These are phyloP conservation scores for Pocillopora meandrina DNA, from an alignment of 92 coral and sea anemone genomes.

Conservation along the genomic window DNA sequence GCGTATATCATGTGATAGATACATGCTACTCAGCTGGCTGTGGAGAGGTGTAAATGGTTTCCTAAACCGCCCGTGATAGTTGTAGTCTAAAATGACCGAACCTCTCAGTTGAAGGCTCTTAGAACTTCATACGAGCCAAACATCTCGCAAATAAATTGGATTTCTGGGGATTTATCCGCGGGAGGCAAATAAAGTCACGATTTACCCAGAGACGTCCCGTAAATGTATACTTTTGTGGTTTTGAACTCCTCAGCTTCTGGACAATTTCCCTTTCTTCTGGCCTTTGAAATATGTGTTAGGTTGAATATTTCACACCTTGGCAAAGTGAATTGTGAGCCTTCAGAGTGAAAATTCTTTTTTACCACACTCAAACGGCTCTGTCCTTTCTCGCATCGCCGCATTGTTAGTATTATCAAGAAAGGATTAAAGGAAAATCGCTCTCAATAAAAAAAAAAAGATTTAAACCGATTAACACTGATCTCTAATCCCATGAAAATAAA, in stretches of 20 bases:
- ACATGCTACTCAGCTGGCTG: not conserved
- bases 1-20: not conserved
- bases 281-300: not conserved
- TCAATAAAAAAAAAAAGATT: not conserved
- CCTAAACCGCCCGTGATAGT: not conserved
- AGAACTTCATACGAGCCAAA: conserved; percentile 4
- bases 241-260: not conserved
- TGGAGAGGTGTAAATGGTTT: not conserved
- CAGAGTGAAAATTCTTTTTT: too few species aligned
- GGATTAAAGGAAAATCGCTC: conserved; percentile 22
- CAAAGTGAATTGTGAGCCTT: too few species aligned
- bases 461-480: not conserved
- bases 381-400: too few species aligned
- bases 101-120: not conserved
- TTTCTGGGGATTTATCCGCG: conserved; percentile 3
- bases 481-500: not conserved
- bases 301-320: too few species aligned
- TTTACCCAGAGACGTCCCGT: not conserved
- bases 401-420: not conserved
- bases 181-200: not conserved
- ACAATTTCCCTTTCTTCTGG: not conserved
- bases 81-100: not conserved
- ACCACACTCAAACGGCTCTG: too few species aligned
- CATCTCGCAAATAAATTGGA: conserved; percentile 26
- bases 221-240: not conserved